A percentile compares a stretch with the other conserved stretches of the same genome.
These are phyloP conservation scores for Calosoma granatense DNA, from an alignment of 1,140 invertebrate species.

Conservation along the genomic window DNA sequence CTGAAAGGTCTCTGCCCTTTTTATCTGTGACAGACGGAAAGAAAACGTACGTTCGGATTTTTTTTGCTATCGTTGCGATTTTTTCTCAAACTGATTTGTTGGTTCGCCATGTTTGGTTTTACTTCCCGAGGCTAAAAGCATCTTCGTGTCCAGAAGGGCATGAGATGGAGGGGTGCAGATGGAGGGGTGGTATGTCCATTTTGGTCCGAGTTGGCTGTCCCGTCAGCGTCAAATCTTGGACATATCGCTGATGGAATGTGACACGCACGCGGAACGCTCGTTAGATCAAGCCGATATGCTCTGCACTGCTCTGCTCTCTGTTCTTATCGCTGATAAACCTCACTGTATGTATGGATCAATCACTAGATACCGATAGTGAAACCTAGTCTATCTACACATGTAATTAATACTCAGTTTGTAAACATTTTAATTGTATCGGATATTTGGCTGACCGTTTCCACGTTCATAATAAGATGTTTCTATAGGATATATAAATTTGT, in stretches of 20 bases:
- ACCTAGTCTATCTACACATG: too few relatives aligned
- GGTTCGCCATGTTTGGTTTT: slow-evolving; percentile 4
- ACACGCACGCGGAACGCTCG: neutral
- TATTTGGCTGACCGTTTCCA: too few relatives aligned
- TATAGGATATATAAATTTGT: too few relatives aligned
- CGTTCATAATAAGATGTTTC: too few relatives aligned
- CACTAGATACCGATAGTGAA: too few relatives aligned
- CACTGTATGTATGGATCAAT: neutral
- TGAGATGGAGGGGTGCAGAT: neutral
- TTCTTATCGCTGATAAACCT: neutral
- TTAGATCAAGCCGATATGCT: neutral
- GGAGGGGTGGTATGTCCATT: neutral
- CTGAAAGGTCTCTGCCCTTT: too few relatives aligned
- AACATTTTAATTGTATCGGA: too few relatives aligned
- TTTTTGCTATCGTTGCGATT: neutral
- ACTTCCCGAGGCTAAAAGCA: slow-evolving; percentile 1
- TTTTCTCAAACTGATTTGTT: neutral
- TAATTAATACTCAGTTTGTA: too few relatives aligned
- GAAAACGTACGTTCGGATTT: neutral
- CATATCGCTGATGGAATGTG: slow-evolving; percentile 8
- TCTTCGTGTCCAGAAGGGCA: neutral
- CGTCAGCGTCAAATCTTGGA: neutral
- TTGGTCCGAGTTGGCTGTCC: neutral
- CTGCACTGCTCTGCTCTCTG: too few relatives aligned
- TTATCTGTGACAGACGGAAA: neutral